Evolutionary conservation across 2,113 vertebrate genomes (phyloP), one percentile per base, ranked within the genome.

Genomic region (Zapornia atra): DNA sequence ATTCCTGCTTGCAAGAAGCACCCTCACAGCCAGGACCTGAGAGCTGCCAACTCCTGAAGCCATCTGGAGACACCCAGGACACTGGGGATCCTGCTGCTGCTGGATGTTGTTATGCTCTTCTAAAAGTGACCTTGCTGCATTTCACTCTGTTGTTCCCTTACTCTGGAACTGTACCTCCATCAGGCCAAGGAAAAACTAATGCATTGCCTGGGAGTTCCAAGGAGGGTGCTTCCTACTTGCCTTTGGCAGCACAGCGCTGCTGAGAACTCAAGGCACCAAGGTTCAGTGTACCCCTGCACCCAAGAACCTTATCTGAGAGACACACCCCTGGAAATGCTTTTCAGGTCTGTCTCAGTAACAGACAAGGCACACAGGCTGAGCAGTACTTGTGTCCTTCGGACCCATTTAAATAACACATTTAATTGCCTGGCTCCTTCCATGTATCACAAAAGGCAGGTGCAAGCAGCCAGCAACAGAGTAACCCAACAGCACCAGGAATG

Each of bases 121-220:
- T 36, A 40, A 54, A 54, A 0, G 10, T 9, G n/a, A 82, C 34
- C 9, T 0, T 1, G 3, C 57, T 31, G 44, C 29, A 82, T 34
- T 68, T 65, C 29, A 29, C 18, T 61, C 70, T 15, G 3, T 28
- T 28, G 11, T 22, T 86, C 36, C 29, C 59, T 26, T 46, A 63
- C 46, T 66, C 73, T 84, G 44, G 77, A 94, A 60, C 4, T 48
- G 78, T 22, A 44, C n/a, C 61, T 91, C 51, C 73, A 12, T 15
- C 7, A 38, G 33, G 40, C 60, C 85, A 38, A 84, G 46, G 53
- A 85, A 36, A 48, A 65, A n/a, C 21, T 73, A 38, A 60, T 13
- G 2, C 11, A 22, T 4, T 34, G 40, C 60, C 65, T 50, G 31
- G 0, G 15, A 82, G 71, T 24, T 80, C 12, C 50, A 73, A 10